Evolutionary conservation across 2,113 vertebrate species (phyloP).

Genomic region (Patagioenas fasciata): DNA sequence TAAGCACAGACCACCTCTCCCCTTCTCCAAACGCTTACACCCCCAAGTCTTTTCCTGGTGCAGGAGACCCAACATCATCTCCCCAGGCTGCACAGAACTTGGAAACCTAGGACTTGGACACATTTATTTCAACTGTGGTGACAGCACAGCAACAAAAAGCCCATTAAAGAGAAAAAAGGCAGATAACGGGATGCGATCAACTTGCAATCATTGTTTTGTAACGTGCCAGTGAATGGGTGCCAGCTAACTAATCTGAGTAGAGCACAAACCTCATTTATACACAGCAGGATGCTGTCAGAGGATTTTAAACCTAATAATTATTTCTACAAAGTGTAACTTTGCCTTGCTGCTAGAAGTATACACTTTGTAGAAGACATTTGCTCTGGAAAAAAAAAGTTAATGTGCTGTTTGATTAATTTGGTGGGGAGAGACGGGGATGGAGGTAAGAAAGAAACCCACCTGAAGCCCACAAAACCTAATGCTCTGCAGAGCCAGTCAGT

Average conservation of each 20-base stretch:
- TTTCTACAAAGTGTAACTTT: neutral
- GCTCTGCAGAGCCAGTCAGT: neutral
- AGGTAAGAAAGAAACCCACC: neutral
- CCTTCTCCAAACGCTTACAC: neutral
- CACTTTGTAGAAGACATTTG: neutral
- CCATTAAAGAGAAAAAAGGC: neutral
- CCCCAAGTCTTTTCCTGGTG: neutral
- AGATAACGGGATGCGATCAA: neutral
- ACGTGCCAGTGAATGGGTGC: neutral
- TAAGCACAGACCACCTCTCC: neutral
- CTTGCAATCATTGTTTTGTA: neutral
- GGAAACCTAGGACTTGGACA: fast-evolving
- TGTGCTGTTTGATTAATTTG: neutral
- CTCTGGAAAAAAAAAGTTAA: neutral
- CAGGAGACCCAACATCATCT: neutral
- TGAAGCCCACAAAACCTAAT: neutral
- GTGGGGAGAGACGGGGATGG: fast-evolving
- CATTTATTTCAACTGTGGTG: neutral
- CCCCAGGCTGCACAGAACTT: neutral
- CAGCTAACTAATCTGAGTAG: neutral
- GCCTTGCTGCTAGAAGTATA: neutral
- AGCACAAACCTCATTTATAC: conserved; percentile 26
- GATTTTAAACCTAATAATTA: conserved; percentile 36
- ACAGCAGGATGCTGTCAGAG: conserved; percentile 30
- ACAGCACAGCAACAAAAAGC: conserved; percentile 17